A percentile compares a stretch with the other conserved stretches of the same genome.
Evolutionary conservation across 2,888 invertebrate species (phyloP).

Genomic region (Dioctria linearis): DNA sequence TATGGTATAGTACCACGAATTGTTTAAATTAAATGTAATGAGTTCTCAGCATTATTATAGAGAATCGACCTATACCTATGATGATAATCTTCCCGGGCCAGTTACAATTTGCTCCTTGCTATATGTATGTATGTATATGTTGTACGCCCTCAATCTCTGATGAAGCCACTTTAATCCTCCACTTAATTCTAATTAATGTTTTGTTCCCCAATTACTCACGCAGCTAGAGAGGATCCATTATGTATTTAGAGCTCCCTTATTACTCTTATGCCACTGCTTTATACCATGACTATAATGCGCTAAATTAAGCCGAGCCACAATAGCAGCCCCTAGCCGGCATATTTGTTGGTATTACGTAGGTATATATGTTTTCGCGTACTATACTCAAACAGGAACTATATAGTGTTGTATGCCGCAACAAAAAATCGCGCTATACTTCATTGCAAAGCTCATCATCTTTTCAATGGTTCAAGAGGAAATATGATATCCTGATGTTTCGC

Average conservation of each 20-base stretch:
- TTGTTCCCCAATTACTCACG: constrained; percentile 46
- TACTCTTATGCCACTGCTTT: neutral
- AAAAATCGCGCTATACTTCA: neutral
- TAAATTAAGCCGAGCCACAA: constrained; percentile 32
- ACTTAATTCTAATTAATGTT: constrained; percentile 50
- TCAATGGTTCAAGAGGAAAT: constrained; percentile 28
- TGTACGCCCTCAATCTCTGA: constrained; percentile 45
- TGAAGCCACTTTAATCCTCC: constrained; percentile 49
- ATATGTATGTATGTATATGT: too few relatives aligned
- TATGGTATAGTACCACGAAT: constrained; percentile 3
- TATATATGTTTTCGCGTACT: neutral
- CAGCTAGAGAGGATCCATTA: constrained; percentile 41
- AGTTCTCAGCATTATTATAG: constrained; percentile 42
- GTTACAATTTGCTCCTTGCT: too few relatives aligned
- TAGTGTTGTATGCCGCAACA: neutral
- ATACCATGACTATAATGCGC: constrained; percentile 10
- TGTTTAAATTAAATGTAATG: constrained; percentile 40
- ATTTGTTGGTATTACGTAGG: too few relatives aligned
- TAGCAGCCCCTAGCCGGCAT: constrained; percentile 13
- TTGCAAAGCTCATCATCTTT: neutral
- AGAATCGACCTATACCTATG: constrained; percentile 7
- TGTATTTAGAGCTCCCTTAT: constrained; percentile 24
- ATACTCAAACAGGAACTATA: constrained; percentile 31
- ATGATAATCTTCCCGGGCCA: neutral
- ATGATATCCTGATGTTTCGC: constrained; percentile 46